Base-by-base conservation (phyloP, 2,888 invertebrate species). In the Oscheius onirici region DNA sequence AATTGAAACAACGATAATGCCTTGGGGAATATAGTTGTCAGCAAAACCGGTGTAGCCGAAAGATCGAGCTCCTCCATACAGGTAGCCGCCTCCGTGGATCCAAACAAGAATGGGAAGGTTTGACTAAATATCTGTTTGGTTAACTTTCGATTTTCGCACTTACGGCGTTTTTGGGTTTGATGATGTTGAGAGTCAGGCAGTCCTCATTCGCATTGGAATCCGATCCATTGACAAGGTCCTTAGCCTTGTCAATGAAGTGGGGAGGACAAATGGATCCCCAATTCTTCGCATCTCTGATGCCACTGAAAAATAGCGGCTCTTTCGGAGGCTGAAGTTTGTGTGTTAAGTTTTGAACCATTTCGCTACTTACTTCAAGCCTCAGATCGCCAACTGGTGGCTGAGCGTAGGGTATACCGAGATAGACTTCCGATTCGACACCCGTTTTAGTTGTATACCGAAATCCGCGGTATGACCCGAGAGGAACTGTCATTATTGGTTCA, bases 1-100 rank as follows among this genome's bases (percentile, higher is more conserved):
- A 34, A 81, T 71, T 24, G 77, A 68, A 10, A 83, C 81, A 40
- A 81, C 73, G 46, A 81, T 71, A 26, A 81, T 69, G 22, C 67
- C 80, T 40, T 55, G 58, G 11, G 63, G 26, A 6, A 69, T 69
- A 43, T 76, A 80, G 22, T 67, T 61, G 11, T 73, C 73, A 26
- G 68, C 77, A 20, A 80, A 61, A 13, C 67, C 65, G 8, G 34
- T 34, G 34, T 34, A 34, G 34, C 71, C 75, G 20, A 54, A 67
- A 43, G 10, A 3, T 10, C 55, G 41, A 34, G 71, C 71, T 0
- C 26, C 43, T 40, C 71, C 71, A 6, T 44, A 41, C n/a, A 54
- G 26, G 22, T 26, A 71, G 41, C 66, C 71, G 8, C 71, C 71
- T 65, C 71, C 71, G 46, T 71, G 71, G 22, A 71, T 52, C 55